Evolutionary conservation across 2,888 invertebrate species (phyloP), one percentile per base, ranked within the genome.

Genomic region (Netelia inedita): DNA sequence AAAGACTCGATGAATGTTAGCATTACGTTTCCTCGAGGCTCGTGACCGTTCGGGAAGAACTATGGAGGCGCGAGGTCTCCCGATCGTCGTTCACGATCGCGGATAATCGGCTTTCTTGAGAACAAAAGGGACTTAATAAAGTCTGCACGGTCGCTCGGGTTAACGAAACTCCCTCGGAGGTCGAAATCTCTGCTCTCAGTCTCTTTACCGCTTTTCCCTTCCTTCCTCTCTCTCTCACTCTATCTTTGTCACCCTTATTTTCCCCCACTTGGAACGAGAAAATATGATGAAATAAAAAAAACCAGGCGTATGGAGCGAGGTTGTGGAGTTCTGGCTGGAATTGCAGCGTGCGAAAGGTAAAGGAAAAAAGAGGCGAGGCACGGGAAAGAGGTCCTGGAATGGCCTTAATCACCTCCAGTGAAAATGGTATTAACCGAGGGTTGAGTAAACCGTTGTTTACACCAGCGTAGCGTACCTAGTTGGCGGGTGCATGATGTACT

Each of bases 371-470:
- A 59, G 11, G 19, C 14, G 28, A 46, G 21, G 19, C 41, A 28
- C 50, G 50, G 43, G 16, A 46, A 8, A 35, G 14, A 19, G 50
- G 57, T 35, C 68, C n/a, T 10, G n/a, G 66, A 74, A 83, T 23
- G 41, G 76, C 71, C 80, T 82, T 82, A 79, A 82, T 79, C 71
- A 79, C 79, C 46, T 35, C 59, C 61, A 50, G 63, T 74, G 63
- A 71, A 71, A 81, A 87, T 72, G 85, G 78, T 80, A 85, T 84
- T 79, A 74, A 78, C 59, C 76, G 79, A 9, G 69, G 80, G 85
- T 82, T 83, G 79, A 85, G 86, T 78, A 19, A 82, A 87, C 78
- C 81, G 82, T 85, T 89, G 88, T 89, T 88, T 87, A 87, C 85
- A 85, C 79, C 66, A 35, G 68, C 53, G 79, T 59, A 85, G 83